These are phyloP conservation scores for Lithophane ornitopus DNA, from an alignment of 2,888 invertebrate species.

Conservation along the genomic window DNA sequence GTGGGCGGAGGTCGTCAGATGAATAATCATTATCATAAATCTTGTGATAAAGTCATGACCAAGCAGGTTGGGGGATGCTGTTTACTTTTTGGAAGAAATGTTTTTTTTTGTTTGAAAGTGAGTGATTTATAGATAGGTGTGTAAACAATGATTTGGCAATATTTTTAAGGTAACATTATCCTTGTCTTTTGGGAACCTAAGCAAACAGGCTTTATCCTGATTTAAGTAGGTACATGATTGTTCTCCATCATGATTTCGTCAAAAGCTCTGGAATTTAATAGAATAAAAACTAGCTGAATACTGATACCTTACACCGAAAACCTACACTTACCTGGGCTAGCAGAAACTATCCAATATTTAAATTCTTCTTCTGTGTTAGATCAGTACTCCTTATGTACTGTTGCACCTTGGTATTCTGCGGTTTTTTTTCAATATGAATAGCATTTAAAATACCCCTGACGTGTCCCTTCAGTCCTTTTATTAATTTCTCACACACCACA, in stretches of 20 bases:
- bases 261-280: not conserved
- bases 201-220: not conserved
- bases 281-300: not conserved
- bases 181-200: not conserved
- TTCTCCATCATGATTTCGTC: not conserved
- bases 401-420: not conserved
- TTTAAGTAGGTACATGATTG: not conserved
- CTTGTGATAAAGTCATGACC: conserved; percentile 64
- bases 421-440: not conserved
- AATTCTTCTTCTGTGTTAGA: not conserved
- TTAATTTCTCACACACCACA: conserved; percentile 13
- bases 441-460: conserved; percentile 4
- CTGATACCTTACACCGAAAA: too few relatives aligned
- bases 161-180: not conserved
- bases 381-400: not conserved
- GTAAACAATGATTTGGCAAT: conserved; percentile 2
- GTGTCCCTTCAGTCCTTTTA: conserved; percentile 11
- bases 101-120: conserved; percentile 27
- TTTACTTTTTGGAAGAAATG: conserved; percentile 24
- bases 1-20: conserved; percentile 75
- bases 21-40: conserved; percentile 80
- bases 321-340: not conserved
- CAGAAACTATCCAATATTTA: not conserved
- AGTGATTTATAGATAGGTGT: conserved; percentile 34
- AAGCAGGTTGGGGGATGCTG: conserved; percentile 31